phyloP scores from a whole-genome alignment of 1,140 invertebrate species.

The Euglossa dilemma region DNA sequence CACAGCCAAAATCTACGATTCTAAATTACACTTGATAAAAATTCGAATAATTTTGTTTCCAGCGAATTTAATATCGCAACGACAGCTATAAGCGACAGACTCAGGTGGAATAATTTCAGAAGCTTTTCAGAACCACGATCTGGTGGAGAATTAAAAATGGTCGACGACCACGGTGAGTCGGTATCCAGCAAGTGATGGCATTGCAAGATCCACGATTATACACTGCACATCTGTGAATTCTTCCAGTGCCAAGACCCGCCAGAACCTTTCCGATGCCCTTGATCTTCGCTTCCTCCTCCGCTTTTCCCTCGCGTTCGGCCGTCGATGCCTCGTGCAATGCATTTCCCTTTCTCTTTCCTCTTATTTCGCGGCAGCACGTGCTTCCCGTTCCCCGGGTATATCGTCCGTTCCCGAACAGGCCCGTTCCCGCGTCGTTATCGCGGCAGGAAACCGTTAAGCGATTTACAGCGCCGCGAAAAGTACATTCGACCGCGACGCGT shows the following conservation, averaged over 20 bases:
- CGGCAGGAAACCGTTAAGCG: neutral
- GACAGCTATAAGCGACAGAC: no score
- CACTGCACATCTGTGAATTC: constrained; percentile 83
- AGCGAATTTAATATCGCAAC: no score
- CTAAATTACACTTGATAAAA: no score
- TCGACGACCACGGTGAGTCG: constrained; percentile 62
- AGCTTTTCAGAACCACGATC: no score
- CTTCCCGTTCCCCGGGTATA: neutral
- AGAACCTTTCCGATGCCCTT: constrained; percentile 66
- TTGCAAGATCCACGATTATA: constrained; percentile 83
- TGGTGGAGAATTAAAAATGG: neutral
- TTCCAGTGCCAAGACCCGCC: constrained; percentile 83
- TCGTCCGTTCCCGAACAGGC: neutral
- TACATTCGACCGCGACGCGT: neutral
- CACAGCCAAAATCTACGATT: no score
- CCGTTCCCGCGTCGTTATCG: neutral
- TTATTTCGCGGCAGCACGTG: neutral
- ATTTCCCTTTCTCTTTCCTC: constrained; percentile 28
- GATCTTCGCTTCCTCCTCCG: constrained; percentile 24
- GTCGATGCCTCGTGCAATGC: neutral
- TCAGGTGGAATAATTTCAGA: no score
- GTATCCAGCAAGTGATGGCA: constrained; percentile 82
- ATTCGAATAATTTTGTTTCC: no score
- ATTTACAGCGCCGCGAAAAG: neutral
- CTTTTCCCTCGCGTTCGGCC: neutral